These are phyloP conservation scores for Sepiola atlantica DNA, from an alignment of 2,888 invertebrate species.

Conservation along the genomic window DNA sequence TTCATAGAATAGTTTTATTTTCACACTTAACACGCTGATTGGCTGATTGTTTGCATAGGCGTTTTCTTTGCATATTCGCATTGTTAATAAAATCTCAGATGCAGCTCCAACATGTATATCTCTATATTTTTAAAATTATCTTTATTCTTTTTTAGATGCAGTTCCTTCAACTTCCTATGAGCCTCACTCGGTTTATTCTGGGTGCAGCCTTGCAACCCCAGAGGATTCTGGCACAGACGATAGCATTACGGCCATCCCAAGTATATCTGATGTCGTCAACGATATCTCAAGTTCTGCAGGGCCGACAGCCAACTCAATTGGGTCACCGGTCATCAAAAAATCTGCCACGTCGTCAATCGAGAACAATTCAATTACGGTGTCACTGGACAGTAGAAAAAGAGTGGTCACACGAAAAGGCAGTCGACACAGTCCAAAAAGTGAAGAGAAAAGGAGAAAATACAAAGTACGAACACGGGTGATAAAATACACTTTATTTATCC, in stretches of 20 bases:
- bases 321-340: background rate
- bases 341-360: background rate
- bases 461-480: conserved; percentile 69
- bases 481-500: conserved; percentile 90
- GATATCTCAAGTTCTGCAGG: background rate
- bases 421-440: conserved; percentile 13
- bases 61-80: too few relatives aligned
- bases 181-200: background rate
- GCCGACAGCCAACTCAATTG: background rate
- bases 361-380: background rate
- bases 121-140: background rate
- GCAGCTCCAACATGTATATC: background rate
- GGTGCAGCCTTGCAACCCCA: conserved; percentile 37
- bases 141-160: background rate
- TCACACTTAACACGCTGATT: too few relatives aligned
- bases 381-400: background rate
- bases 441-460: conserved; percentile 44
- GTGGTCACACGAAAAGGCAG: background rate
- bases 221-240: conserved; percentile 44
- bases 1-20: too few relatives aligned
- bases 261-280: background rate
- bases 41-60: too few relatives aligned
- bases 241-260: background rate
- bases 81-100: too few relatives aligned
- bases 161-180: conserved; percentile 38